Evolutionary conservation across 1,140 invertebrate genomes (phyloP).

Genomic region (Helicoverpa armigera): DNA sequence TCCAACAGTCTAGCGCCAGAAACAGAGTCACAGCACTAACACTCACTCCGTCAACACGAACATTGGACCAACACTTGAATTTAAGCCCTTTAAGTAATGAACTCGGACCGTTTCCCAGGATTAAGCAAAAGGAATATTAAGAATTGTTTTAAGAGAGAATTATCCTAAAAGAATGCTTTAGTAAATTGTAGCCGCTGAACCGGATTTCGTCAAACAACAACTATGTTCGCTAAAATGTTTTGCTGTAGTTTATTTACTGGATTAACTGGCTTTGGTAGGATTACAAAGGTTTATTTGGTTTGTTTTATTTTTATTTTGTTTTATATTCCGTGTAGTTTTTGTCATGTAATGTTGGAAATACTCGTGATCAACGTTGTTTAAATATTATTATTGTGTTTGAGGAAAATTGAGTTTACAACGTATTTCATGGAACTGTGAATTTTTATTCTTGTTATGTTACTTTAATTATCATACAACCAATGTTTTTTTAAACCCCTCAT

Average conservation of each 20-base stretch:
- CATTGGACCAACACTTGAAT: constrained; percentile 22
- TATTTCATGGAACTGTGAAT: neutral
- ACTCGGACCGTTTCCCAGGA: neutral
- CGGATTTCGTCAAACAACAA: constrained; percentile 31
- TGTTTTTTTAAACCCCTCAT: too few species aligned
- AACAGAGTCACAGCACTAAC: constrained; percentile 12
- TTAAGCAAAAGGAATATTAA: constrained; percentile 43
- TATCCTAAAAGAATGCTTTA: constrained; percentile 34
- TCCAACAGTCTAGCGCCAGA: neutral
- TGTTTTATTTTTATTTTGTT: constrained; percentile 13
- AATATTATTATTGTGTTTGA: too few species aligned
- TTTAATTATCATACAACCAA: too few species aligned
- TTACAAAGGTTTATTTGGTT: constrained; percentile 19
- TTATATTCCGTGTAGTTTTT: neutral
- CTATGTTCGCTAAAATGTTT: constrained; percentile 36
- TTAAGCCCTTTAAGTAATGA: constrained; percentile 47
- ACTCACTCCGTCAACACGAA: constrained; percentile 14
- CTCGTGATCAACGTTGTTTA: neutral
- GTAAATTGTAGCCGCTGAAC: constrained; percentile 28
- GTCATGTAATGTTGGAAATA: neutral
- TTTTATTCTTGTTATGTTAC: too few species aligned
- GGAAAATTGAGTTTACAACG: neutral
- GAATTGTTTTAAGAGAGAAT: constrained; percentile 43
- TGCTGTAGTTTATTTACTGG: constrained; percentile 29
- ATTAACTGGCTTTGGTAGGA: constrained; percentile 18